These are phyloP conservation scores for Cyanoderma ruficeps DNA, from an alignment of 2,113 vertebrate genomes.

Conservation along the genomic window DNA sequence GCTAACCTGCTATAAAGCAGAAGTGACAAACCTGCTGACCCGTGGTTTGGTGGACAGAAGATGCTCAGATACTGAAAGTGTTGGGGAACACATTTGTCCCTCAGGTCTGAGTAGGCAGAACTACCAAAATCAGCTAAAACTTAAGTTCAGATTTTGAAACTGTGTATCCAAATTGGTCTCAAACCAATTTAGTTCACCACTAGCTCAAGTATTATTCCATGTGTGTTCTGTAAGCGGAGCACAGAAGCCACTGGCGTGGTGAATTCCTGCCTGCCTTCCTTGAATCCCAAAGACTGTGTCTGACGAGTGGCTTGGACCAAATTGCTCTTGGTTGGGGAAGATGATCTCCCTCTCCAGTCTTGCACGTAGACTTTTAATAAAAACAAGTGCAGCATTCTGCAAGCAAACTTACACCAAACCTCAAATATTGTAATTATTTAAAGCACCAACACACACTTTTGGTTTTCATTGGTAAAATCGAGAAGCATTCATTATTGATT, in stretches of 20 bases:
- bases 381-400: background rate
- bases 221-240: background rate
- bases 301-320: background rate
- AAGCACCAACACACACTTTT: background rate
- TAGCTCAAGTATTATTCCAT: background rate
- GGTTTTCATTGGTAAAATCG: constrained; percentile 10
- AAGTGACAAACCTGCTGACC: background rate
- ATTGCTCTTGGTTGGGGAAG: background rate
- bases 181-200: background rate
- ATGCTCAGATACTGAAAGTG: background rate
- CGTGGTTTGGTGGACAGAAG: background rate
- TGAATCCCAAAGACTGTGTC: background rate
- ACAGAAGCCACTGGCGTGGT: fast-evolving
- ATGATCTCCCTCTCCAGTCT: background rate
- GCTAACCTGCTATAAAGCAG: background rate
- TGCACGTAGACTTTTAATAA: background rate
- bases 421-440: background rate
- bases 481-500: constrained; percentile 7
- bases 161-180: too few species aligned
- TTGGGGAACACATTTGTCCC: background rate
- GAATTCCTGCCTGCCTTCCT: background rate
- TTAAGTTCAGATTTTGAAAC: background rate
- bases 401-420: background rate
- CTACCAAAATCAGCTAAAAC: background rate
- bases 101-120: background rate